A percentile compares a stretch with the other conserved stretches of the same genome.
These are phyloP conservation scores for Sporophila hypoxantha DNA, from an alignment of 2,113 vertebrate species.

Conservation along the genomic window DNA sequence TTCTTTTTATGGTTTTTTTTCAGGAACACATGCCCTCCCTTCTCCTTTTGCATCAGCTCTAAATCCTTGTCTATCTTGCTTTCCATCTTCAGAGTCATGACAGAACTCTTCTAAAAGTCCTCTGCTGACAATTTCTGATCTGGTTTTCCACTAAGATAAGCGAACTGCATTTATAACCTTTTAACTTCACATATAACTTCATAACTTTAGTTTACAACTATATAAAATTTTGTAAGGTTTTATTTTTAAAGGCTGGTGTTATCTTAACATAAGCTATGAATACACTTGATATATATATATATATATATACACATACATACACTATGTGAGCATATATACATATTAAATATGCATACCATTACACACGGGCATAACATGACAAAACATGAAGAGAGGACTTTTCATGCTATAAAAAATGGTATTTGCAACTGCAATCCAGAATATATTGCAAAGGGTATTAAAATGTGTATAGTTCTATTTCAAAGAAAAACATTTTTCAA, in stretches of 20 bases:
- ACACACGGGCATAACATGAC: not conserved
- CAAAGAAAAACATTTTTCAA: not conserved
- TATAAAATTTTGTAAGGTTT: not conserved
- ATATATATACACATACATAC: not conserved
- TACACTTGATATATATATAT: not conserved
- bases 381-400: not conserved
- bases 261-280: not conserved
- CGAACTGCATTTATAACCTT: conserved; percentile 24
- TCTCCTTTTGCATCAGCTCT: not conserved
- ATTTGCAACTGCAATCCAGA: not conserved
- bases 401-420: not conserved
- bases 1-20: not conserved
- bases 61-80: conserved; percentile 11
- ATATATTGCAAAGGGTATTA: not conserved
- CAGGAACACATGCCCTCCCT: not conserved
- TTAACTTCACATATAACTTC: conserved; percentile 1
- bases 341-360: not conserved
- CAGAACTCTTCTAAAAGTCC: not conserved
- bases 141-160: conserved; percentile 25
- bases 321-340: not conserved
- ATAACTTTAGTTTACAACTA: not conserved
- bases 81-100: not conserved
- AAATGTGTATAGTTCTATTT: not conserved
- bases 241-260: not conserved
- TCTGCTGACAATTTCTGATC: not conserved